Evolutionary conservation across 2,888 invertebrate species (phyloP), one percentile per base, ranked within the genome.

Genomic region (Eueremaeus valkanovi): DNA sequence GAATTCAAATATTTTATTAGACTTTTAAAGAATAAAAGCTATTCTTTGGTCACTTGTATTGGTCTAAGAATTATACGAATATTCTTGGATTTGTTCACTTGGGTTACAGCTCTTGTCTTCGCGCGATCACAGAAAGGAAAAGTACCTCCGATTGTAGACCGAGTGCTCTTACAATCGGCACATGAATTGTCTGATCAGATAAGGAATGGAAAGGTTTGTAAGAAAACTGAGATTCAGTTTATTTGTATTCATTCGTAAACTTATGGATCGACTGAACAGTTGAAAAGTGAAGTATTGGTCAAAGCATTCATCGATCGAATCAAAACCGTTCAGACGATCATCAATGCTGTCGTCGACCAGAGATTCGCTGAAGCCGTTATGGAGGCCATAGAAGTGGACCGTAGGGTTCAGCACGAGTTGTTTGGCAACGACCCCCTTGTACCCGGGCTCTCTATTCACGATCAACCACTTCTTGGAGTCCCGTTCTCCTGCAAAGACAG

Each of bases 401-500:
- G 85, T 66, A 84, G 88, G 73, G 87, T 95, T 31, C 85, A 86
- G 5, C 27, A 86, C 75, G 87, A 87, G 24, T 90, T 76, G 16
- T n/a, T 36, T 27, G 49, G 40, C 58, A 72, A 75, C 24, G 36
- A 33, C 13, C 49, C 66, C 1, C 40, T 40, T 5, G 18, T 31
- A 58, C 5, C 21, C 13, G 40, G 68, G 1, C 6, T n/a, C 3
- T 75, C 72, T 24, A 72, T 76, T 31, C 75, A 72, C 18, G 40
- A 89, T 72, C 90, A 90, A 82, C 95, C 95, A 0, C 90, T 94
- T 79, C 86, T 95, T 33, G 95, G 95, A 2, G 92, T 95, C 9
- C 95, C 95, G 1, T 90, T 95, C 81, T 91, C 93, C 18, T 91
- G 92, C 0, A 95, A 95, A 86, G 95, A 93, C 83, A 90, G 91